These are phyloP conservation scores for Phengaris alcon DNA, from an alignment of 2,888 invertebrate genomes.

Conservation along the genomic window DNA sequence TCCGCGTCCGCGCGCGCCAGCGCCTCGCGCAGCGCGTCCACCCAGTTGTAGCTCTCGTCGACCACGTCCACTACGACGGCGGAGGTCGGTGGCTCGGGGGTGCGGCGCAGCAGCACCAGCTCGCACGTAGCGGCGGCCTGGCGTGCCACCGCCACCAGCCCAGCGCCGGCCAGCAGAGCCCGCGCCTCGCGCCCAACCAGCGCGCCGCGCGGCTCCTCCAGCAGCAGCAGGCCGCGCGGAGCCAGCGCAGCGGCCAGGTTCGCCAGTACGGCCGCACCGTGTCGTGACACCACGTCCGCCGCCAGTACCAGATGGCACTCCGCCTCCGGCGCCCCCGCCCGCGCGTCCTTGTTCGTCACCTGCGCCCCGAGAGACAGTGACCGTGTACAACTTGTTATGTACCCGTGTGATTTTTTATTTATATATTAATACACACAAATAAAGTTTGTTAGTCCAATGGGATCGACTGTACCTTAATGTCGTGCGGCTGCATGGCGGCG, in stretches of 20 bases:
- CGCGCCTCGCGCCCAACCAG: constrained; percentile 59
- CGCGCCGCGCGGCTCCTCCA: constrained; percentile 82
- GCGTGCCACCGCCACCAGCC: constrained; percentile 53
- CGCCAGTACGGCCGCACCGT: constrained; percentile 72
- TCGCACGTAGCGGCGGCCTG: constrained; percentile 80
- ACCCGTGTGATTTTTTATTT: too few relatives aligned
- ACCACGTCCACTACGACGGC: constrained; percentile 82
- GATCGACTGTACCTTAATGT: constrained; percentile 77
- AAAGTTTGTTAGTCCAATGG: background rate
- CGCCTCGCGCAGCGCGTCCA: constrained; percentile 87
- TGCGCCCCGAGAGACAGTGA: constrained; percentile 31
- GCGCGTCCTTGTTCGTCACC: constrained; percentile 78
- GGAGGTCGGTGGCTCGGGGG: constrained; percentile 61
- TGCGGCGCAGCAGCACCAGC: constrained; percentile 83
- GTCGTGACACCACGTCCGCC: constrained; percentile 81
- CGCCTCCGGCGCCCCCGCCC: constrained; percentile 79
- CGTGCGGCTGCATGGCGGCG: constrained; percentile 77
- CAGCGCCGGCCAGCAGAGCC: constrained; percentile 55
- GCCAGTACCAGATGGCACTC: constrained; percentile 84
- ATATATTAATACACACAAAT: background rate
- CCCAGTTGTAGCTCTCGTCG: constrained; percentile 88
- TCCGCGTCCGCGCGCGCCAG: constrained; percentile 82
- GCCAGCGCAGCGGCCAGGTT: constrained; percentile 82
- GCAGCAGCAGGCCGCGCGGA: constrained; percentile 84
- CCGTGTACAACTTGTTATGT: too few relatives aligned